Evolutionary conservation across 2,888 invertebrate species (phyloP), one percentile per base, ranked within the genome.

Genomic region (Polymixis lichenea): DNA sequence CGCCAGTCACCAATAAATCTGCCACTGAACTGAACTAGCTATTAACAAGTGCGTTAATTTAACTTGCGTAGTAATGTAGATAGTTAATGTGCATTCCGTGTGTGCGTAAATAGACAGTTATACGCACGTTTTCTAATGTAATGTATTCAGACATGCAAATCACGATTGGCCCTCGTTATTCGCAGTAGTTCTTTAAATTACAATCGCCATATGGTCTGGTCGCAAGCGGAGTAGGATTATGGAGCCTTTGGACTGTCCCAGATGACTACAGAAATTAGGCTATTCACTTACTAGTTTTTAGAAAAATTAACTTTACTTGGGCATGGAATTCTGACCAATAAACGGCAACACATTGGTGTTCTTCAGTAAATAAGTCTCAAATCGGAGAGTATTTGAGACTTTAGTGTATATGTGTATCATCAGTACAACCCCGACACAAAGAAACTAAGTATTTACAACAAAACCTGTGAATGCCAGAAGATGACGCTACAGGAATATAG

Each of bases 141-240:
- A 80, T 75, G 55, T 75, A 80, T 80, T 84, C 71, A 19, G 65
- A 62, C 84, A 84, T 82, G 82, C 84, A 82, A 84, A 84, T 80
- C 76, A 82, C 68, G 80, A 56, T 51, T 15, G 28, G 58, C 8
- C 46, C 75, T 80, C 75, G 71, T 84, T 84, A 80, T 84, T 80
- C 80, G 62, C 56, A 51, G 70, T 80, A 71, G 80, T 75, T 84
- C 64, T 71, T 80, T 75, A 65, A 75, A 71, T 80, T 84, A 28
- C 58, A 80, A 84, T 80, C 55, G 60, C 32, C 28, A 32, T 32
- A 38, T 51, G 25, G 46, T 67, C 46, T 75, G 15, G 46, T 75
- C 60, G 53, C 53, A n/a, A 62, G n/a, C 13, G 11, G 22, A 32
- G 17, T 61, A 32, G 25, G 13, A 67, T 58, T 55, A 38, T 71